Percentiles rank a stretch among this genome's conserved stretches.
Evolutionary conservation across 2,888 invertebrate species (phyloP).

Genomic region (Pocota personata): DNA sequence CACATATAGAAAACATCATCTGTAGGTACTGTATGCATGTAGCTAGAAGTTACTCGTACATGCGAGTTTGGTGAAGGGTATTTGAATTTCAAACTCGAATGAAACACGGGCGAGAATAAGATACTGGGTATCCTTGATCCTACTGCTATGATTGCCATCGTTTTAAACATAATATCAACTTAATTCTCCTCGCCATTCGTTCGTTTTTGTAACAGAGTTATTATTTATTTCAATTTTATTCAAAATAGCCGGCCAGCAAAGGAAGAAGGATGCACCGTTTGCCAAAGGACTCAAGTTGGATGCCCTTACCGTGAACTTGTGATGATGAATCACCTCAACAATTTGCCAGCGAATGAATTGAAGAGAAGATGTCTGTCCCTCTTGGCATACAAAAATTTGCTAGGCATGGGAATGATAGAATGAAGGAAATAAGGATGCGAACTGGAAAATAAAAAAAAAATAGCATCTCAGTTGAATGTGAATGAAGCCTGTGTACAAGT

Average conservation of each 20-base stretch:
- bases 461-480: constrained; percentile 15
- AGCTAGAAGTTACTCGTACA: constrained; percentile 26
- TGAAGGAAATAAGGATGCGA: constrained; percentile 22
- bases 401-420: constrained; percentile 6
- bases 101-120: background rate
- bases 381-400: constrained; percentile 17
- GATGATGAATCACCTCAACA: constrained; percentile 67
- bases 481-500: constrained; percentile 13
- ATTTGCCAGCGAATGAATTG: constrained; percentile 46
- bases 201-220: background rate
- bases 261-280: constrained; percentile 27
- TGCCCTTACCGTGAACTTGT: constrained; percentile 31
- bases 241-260: constrained; percentile 40
- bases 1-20: constrained; percentile 24
- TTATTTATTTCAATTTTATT: constrained; percentile 65
- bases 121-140: constrained; percentile 22
- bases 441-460: constrained; percentile 35
- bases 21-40: background rate
- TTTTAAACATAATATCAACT: constrained; percentile 64
- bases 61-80: constrained; percentile 38
- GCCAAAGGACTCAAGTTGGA: constrained; percentile 34
- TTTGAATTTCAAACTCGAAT: constrained; percentile 43
- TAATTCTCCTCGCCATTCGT: constrained; percentile 15
- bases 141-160: constrained; percentile 65
- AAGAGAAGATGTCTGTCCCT: constrained; percentile 8